Evolutionary conservation across 2,888 invertebrate genomes (phyloP).

Genomic region (Xestia ashworthii): DNA sequence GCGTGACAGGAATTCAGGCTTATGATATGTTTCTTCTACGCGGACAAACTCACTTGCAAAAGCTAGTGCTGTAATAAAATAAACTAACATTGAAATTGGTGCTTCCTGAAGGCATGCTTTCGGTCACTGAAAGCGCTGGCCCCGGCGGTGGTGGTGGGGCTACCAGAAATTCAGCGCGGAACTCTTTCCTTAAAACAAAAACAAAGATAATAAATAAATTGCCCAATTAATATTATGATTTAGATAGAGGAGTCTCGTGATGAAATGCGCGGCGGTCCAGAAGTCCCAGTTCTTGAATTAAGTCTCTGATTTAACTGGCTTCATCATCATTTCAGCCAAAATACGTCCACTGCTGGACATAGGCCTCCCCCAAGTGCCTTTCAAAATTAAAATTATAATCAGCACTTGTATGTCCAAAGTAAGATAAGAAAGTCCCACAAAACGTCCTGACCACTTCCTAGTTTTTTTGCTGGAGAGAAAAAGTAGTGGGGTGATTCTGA

Average conservation of each 20-base stretch:
- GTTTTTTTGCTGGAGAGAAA: too few species aligned
- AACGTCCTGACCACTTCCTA: too few species aligned
- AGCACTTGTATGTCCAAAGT: too few species aligned
- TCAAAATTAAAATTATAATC: too few species aligned
- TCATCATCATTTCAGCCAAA: too few species aligned
- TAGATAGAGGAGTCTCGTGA: neutral
- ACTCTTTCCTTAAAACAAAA: constrained; percentile 75
- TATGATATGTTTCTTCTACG: neutral
- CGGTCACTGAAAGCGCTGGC: neutral
- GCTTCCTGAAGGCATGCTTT: constrained; percentile 52
- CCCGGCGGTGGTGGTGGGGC: constrained; percentile 69
- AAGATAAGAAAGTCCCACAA: too few species aligned
- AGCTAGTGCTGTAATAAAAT: neutral
- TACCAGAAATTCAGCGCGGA: constrained; percentile 80
- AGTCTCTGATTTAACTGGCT: neutral
- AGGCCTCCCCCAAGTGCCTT: too few species aligned
- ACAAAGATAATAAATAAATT: neutral
- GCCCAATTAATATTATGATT: neutral
- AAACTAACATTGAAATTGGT: constrained; percentile 71
- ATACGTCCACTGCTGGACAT: too few species aligned
- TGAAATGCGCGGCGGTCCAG: neutral
- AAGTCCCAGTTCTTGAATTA: too few species aligned
- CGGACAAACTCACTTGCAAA: neutral
- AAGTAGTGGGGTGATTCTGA: too few species aligned
- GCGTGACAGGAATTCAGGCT: too few species aligned